These are phyloP conservation scores for Microctenopoma steveboyesi DNA, from an alignment of 2,797 vertebrate species.

Conservation along the genomic window DNA sequence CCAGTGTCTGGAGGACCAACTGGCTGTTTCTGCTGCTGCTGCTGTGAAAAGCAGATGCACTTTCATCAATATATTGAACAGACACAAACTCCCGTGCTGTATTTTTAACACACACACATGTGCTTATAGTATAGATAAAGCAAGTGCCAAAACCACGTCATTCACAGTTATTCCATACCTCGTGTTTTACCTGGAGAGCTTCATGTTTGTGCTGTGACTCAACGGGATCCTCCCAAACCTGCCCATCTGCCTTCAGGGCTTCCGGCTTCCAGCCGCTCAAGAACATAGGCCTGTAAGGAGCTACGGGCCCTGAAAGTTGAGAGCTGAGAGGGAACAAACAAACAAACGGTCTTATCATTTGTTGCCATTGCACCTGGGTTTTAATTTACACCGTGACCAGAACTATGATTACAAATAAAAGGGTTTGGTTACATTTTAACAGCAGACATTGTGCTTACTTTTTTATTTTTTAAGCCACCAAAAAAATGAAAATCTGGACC, in stretches of 20 bases:
- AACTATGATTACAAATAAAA: neutral
- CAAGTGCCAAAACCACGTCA: neutral
- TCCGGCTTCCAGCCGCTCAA: conserved; percentile 86
- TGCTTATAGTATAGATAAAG: neutral
- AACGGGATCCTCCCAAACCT: conserved; percentile 89
- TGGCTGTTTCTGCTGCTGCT: conserved; percentile 41
- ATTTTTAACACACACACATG: neutral
- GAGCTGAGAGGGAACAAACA: conserved; percentile 56
- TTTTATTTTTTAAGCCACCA: neutral
- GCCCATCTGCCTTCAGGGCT: conserved; percentile 73
- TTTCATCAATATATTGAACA: neutral
- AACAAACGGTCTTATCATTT: neutral
- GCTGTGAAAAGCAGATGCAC: neutral
- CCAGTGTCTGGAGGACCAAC: neutral
- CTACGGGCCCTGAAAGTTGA: conserved; percentile 79
- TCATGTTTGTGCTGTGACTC: conserved; percentile 89
- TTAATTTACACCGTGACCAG: neutral
- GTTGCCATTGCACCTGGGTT: neutral
- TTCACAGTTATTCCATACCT: conserved; percentile 65
- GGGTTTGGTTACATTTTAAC: neutral
- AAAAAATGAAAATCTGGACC: neutral
- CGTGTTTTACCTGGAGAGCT: conserved; percentile 71
- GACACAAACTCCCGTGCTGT: neutral
- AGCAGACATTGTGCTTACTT: neutral
- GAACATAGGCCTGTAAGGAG: conserved; percentile 85